A percentile compares a stretch with the other conserved stretches of the same genome.
These are phyloP conservation scores for Microdon myrmicae DNA, from an alignment of 2,888 invertebrate genomes.

Conservation along the genomic window DNA sequence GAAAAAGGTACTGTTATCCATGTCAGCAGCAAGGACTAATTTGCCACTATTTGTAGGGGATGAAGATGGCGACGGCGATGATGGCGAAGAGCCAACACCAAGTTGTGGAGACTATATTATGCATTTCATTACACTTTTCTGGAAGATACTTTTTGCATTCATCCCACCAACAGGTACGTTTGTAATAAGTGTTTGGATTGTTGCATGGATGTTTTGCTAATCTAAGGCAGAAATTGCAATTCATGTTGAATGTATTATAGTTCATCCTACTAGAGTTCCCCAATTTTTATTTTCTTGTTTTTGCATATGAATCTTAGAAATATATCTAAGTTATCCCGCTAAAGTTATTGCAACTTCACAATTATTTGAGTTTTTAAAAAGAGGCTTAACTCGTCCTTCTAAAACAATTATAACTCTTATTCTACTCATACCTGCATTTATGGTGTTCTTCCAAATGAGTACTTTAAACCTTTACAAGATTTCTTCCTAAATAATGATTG, in stretches of 20 bases:
- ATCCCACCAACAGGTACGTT: slow-evolving; percentile 94
- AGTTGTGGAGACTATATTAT: slow-evolving; percentile 93
- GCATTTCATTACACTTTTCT: slow-evolving; percentile 95
- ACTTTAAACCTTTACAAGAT: too few species aligned
- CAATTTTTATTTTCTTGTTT: neutral
- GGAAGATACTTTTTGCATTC: slow-evolving; percentile 98
- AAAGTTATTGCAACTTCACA: too few species aligned
- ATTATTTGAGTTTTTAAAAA: too few species aligned
- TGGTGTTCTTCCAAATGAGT: too few species aligned
- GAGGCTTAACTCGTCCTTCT: too few species aligned
- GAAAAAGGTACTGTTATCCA: slow-evolving; percentile 1
- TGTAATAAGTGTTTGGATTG: neutral
- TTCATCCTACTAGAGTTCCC: neutral
- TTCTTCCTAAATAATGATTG: too few species aligned
- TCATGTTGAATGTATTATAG: neutral
- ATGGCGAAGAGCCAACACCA: slow-evolving; percentile 74
- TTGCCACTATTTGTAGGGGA: slow-evolving; percentile 62
- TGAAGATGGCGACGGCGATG: slow-evolving; percentile 71
- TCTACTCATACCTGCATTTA: too few species aligned
- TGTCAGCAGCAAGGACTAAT: slow-evolving; percentile 2
- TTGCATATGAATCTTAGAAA: too few species aligned
- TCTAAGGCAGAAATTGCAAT: neutral
- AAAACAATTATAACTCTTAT: too few species aligned
- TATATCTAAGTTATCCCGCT: too few species aligned
- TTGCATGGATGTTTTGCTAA: neutral